Conservation (phyloP, 2,888 invertebrate genomes). For the Lepidochrysops patricia region DNA sequence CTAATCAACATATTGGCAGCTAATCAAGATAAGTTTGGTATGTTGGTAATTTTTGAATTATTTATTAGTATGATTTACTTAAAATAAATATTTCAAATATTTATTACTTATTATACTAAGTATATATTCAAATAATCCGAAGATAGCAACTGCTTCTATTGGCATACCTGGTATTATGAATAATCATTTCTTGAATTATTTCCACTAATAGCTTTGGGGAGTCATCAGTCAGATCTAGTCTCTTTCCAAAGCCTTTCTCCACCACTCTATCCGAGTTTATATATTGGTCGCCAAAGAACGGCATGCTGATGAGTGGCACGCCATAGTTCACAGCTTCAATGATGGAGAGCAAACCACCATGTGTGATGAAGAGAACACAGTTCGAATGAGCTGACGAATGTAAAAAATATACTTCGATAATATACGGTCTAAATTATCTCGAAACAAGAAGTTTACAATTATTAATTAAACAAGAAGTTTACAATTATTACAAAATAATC, state of each 20-base stretch:
- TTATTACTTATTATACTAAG: too few relatives aligned
- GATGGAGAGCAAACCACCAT: conserved; percentile 49
- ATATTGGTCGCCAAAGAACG: conserved; percentile 49
- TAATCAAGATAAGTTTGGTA: too few relatives aligned
- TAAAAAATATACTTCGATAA: neutral
- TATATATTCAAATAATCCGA: too few relatives aligned
- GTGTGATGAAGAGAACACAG: conserved; percentile 48
- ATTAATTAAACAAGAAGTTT: too few relatives aligned
- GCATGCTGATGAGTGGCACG: conserved; percentile 47
- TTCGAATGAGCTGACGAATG: conserved; percentile 46
- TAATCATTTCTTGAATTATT: conserved; percentile 33
- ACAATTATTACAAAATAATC: too few relatives aligned
- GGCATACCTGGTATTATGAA: conserved; percentile 32
- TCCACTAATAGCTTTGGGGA: conserved; percentile 31
- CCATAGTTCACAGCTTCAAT: conserved; percentile 45
- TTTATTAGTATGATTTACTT: too few relatives aligned
- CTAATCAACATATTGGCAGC: too few relatives aligned
- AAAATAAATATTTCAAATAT: too few relatives aligned
- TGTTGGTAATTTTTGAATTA: too few relatives aligned
- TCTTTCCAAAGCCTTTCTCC: conserved; percentile 36
- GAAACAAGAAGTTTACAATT: too few relatives aligned
- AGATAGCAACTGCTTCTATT: too few relatives aligned
- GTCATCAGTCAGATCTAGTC: conserved; percentile 31
- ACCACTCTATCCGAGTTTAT: conserved; percentile 39
- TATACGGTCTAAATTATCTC: too few relatives aligned